Conservation (phyloP, 2,888 invertebrate species). For the Lacanobia wlatinum region DNA sequence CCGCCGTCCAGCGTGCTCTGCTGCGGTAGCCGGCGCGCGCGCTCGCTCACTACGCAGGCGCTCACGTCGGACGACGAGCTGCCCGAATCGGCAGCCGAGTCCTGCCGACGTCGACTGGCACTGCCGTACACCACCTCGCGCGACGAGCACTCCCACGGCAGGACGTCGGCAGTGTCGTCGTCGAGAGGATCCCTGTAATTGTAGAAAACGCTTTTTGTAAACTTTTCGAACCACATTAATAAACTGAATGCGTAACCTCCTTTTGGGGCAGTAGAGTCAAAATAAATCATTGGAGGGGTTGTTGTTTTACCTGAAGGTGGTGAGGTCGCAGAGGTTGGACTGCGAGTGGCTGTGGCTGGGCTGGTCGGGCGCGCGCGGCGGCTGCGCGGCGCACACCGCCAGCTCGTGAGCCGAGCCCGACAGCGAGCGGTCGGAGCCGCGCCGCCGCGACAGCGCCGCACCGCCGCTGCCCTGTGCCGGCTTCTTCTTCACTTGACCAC, state of each 20-base stretch:
- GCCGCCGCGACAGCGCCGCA: conserved; percentile 90
- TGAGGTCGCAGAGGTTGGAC: conserved; percentile 95
- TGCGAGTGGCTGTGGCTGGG: conserved; percentile 95
- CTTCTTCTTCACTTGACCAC: conserved; percentile 97
- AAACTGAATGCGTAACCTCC: too few relatives aligned
- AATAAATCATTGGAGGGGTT: background rate
- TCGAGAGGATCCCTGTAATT: conserved; percentile 82
- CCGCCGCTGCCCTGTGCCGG: conserved; percentile 88
- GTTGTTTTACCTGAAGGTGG: conserved; percentile 93
- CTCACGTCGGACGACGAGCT: conserved; percentile 95
- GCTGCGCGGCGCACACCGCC: conserved; percentile 93
- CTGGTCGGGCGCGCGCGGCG: conserved; percentile 91
- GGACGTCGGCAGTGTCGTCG: conserved; percentile 82
- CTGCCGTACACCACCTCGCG: conserved; percentile 79
- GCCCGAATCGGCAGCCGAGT: conserved; percentile 93
- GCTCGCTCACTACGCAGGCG: conserved; percentile 89
- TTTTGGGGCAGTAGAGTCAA: background rate
- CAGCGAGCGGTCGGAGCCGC: conserved; percentile 96
- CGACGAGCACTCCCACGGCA: conserved; percentile 82
- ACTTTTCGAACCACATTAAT: background rate
- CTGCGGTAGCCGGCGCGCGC: conserved; percentile 92
- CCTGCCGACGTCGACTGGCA: conserved; percentile 89
- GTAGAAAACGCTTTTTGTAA: background rate
- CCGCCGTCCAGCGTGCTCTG: conserved; percentile 93
- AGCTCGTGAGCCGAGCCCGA: conserved; percentile 96